Evolutionary conservation across 2,888 invertebrate species (phyloP).

Genomic region (Cerastis rubricosa): DNA sequence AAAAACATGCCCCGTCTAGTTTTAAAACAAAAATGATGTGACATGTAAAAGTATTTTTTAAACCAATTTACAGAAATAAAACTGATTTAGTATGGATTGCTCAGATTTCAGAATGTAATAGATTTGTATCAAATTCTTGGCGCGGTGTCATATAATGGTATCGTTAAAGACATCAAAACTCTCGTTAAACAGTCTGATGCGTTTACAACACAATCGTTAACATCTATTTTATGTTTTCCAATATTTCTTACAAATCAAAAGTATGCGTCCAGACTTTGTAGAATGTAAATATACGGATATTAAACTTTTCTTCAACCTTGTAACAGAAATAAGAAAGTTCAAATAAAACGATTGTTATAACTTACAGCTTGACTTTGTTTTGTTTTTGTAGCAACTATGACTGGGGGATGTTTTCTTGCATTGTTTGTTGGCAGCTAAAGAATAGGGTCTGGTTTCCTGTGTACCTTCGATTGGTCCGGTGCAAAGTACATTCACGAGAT

Average conservation of each 20-base stretch:
- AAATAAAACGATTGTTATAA: conserved; percentile 21
- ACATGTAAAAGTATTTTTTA: neutral
- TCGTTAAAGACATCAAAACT: conserved; percentile 20
- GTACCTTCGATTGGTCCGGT: neutral
- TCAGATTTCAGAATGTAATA: neutral
- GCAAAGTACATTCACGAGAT: neutral
- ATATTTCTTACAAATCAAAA: conserved; percentile 21
- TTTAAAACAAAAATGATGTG: neutral
- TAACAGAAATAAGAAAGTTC: conserved; percentile 23
- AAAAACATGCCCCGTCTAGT: neutral
- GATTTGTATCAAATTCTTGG: neutral
- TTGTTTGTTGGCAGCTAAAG: neutral
- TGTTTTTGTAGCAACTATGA: neutral
- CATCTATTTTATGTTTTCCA: conserved; percentile 35
- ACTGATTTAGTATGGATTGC: neutral
- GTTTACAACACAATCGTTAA: conserved; percentile 50
- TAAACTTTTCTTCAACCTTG: conserved; percentile 23
- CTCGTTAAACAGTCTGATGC: conserved; percentile 42
- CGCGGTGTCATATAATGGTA: neutral
- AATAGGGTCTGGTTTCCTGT: neutral
- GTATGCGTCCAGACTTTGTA: conserved; percentile 38
- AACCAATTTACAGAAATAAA: neutral
- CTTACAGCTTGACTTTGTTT: conserved; percentile 15
- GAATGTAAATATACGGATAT: conserved; percentile 22
- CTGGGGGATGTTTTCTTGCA: conserved; percentile 11